Percentiles rank a stretch among this genome's conserved stretches.
These are phyloP conservation scores for Sporophila hypoxantha DNA, from an alignment of 2,113 vertebrate genomes.

Conservation along the genomic window DNA sequence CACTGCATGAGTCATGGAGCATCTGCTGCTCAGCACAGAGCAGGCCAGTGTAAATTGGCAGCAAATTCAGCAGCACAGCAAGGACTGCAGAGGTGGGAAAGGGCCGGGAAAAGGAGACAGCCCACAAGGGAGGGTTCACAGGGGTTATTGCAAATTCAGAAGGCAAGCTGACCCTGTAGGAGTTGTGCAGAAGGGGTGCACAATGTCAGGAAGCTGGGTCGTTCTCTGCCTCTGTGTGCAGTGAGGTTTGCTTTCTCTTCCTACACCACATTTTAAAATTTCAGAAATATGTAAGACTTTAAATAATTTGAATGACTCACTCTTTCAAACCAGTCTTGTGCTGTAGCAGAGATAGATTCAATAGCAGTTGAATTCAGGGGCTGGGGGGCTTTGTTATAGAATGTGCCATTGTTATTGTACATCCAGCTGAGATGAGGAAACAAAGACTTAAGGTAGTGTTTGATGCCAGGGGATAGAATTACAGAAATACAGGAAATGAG, in stretches of 20 bases:
- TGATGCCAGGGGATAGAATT: neutral
- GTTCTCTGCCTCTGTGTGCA: neutral
- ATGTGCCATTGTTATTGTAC: neutral
- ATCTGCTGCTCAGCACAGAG: neutral
- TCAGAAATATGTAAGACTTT: neutral
- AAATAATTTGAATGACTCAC: slow-evolving; percentile 29
- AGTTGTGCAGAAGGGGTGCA: neutral
- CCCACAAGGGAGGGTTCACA: neutral
- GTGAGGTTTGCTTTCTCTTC: neutral
- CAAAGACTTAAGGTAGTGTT: neutral
- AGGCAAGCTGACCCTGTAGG: neutral
- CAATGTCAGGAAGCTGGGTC: neutral
- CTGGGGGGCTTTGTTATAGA: neutral
- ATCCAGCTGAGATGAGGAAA: neutral
- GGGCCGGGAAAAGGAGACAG: neutral
- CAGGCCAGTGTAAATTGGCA: neutral
- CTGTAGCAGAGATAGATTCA: neutral
- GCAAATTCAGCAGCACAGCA: neutral
- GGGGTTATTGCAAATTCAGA: neutral
- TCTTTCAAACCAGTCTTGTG: neutral
- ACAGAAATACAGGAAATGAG: neutral
- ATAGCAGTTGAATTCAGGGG: neutral
- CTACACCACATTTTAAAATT: neutral
- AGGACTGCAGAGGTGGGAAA: neutral
- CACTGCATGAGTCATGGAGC: slow-evolving; percentile 6